Evolutionary conservation across 2,113 vertebrate species (phyloP), one percentile per base, ranked within the genome.

Genomic region (Corydoras sp.): DNA sequence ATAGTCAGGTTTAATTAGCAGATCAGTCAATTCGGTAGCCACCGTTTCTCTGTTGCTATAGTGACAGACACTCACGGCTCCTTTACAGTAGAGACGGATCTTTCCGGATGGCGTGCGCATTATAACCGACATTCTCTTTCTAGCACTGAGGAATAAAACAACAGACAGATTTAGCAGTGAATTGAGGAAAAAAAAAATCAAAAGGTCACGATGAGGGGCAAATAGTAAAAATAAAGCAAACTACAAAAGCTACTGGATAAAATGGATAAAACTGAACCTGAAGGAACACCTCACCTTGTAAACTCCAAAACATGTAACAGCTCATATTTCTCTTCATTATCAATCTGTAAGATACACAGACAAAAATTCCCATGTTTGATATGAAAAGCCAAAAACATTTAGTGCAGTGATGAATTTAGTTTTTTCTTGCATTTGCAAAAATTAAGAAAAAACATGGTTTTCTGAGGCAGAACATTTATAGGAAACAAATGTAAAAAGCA

Each of bases 61-160:
- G 88, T 77, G 82, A 87, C 68, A 84, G 81, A 83, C 82, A 94
- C 97, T 99, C 87, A 99, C 97, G 69, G 96, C 97, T 88, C 97
- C 97, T 92, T 99, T 99, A 92, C 96, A 99, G 91, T 99, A 99
- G 48, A 99, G 93, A 83, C 95, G 92, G 88, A 99, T 91, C 84
- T 94, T 96, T 75, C 97, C 96, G 3, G 95, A 89, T 62, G 96
- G 95, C 15, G 95, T 98, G 64, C 97, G 94, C 82, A 98, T 94
- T 85, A 99, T 96, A 89, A 98, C 96, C 3, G 97, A 99, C 96
- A 99, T 99, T 86, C 97, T 94, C 83, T 98, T 98, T 80, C 96
- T 92, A 18, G 85, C 1, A 50, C 97, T 99, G 88, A 54, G 76
- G 50, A 53, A 51, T 65, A 72, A 80, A 88, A 53, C 31, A 2